These are phyloP conservation scores for Phallusia fumigata DNA, from an alignment of 23 tunicate genomes.

Conservation along the genomic window DNA sequence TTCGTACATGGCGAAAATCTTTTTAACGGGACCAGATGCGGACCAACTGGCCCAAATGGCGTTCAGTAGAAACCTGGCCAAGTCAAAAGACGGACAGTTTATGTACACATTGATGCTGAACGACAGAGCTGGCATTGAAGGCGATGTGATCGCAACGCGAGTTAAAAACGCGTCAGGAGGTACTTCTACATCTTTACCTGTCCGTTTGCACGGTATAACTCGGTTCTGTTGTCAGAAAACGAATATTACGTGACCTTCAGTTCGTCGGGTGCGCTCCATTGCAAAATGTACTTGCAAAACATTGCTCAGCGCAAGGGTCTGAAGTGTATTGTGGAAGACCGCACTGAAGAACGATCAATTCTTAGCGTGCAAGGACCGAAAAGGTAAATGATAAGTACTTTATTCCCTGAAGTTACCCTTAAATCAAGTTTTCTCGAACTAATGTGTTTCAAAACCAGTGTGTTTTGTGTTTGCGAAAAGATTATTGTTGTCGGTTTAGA, in stretches of 20 bases:
- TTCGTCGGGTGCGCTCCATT: constrained; percentile 29
- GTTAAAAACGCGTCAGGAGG: constrained; percentile 27
- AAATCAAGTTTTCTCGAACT: no score
- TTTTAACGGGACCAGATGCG: constrained; percentile 38
- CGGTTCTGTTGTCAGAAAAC: neutral
- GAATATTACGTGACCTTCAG: constrained; percentile 43
- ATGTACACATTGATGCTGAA: constrained; percentile 50
- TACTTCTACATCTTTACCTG: neutral
- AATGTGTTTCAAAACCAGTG: no score
- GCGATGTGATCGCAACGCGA: constrained; percentile 46
- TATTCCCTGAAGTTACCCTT: no score
- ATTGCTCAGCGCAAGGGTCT: constrained; percentile 15
- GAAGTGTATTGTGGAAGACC: constrained; percentile 34
- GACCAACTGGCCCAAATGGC: constrained; percentile 14
- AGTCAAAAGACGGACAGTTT: constrained; percentile 26
- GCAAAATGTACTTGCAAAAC: constrained; percentile 28
- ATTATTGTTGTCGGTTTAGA: no score
- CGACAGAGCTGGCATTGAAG: constrained; percentile 47
- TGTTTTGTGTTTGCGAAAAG: no score
- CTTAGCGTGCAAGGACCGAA: constrained; percentile 65
- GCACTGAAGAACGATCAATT: constrained; percentile 40
- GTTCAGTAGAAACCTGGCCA: constrained; percentile 33
- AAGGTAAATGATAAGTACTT: no score
- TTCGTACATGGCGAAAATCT: constrained; percentile 50
- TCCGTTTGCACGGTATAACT: neutral